Base-by-base conservation (phyloP, 2,797 vertebrate species). In the Falco naumanni region DNA sequence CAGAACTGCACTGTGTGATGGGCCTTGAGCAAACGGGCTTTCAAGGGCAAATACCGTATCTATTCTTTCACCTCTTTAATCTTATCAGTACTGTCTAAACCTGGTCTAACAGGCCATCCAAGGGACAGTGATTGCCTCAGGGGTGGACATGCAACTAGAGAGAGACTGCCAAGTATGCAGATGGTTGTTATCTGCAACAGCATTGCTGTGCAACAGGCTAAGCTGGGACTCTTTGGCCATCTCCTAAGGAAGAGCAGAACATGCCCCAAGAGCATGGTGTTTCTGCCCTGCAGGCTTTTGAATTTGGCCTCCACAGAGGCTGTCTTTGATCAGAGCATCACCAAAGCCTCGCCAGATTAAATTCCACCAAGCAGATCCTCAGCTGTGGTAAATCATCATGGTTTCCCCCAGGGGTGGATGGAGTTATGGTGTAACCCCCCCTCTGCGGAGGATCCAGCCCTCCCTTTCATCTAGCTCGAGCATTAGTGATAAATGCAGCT, bases 51-150 rank as follows among this genome's bases (percentile, higher is more conserved):
- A 85, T 31, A 68, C 26, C 16, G 1, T 72, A 86, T 92, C 90
- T 96, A 89, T 92, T 94, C 87, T 93, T 92, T 95, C 92, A 94
- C 96, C 89, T 96, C 74, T 91, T 95, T 91, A 95, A 96, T 97
- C 93, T 97, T 95, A 93, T 94, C 89, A 88, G 84, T 41, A 26
- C 92, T 79, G 84, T 51, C 89, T 92, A 84, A 92, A 94, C 94
- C 92, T 96, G 93, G 89, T 72, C 89, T 88, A 92, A 82, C 93
- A 94, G 94, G 92, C 96, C 92, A 96, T 94, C 95, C 96, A 93
- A 94, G 81, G 95, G 96, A 88, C 96, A 95, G 74, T 0, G 8
- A 89, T 93, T 95, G 95, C 95, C 95, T 90, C 87, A 53, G 90
- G 89, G 78, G 70, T 92, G 94, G 93, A 84, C 87, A 72, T 50